Percentiles rank a stretch among this genome's conserved stretches.
Conservation (phyloP, 2,113 vertebrate genomes). For the Piaya cayana region DNA sequence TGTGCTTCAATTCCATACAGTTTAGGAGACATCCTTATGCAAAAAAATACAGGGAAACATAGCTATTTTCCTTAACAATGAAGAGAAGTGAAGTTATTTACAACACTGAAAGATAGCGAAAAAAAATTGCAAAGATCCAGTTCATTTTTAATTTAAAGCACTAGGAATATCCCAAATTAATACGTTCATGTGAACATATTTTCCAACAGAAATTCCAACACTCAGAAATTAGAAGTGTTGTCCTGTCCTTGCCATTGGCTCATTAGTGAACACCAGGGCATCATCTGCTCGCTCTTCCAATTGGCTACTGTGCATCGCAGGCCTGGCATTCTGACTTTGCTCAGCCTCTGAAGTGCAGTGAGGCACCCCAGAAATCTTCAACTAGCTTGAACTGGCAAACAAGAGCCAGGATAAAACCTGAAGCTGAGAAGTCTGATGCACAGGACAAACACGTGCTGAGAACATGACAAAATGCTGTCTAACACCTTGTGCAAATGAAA, state of each 20-base stretch:
- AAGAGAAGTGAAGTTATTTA: background rate
- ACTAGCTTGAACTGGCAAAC: background rate
- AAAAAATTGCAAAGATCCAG: background rate
- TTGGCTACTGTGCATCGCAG: background rate
- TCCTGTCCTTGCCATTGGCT: background rate
- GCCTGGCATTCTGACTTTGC: fast-evolving
- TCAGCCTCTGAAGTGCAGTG: background rate
- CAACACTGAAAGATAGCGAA: background rate
- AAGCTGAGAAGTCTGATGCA: fast-evolving
- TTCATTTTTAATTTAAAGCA: background rate
- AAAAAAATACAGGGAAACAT: background rate
- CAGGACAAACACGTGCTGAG: background rate
- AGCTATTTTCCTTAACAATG: background rate
- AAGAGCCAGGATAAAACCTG: background rate
- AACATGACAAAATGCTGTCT: background rate
- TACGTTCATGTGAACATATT: background rate
- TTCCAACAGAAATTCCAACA: background rate
- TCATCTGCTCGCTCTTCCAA: background rate
- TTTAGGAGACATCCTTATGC: background rate
- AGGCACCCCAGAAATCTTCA: background rate
- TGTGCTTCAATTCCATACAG: background rate
- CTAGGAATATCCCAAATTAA: background rate
- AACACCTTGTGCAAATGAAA: background rate
- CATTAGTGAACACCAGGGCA: background rate
- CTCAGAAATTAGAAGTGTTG: background rate